Evolutionary conservation across 2,888 invertebrate species (phyloP).

Genomic region (Amblyjoppa fuscipennis): DNA sequence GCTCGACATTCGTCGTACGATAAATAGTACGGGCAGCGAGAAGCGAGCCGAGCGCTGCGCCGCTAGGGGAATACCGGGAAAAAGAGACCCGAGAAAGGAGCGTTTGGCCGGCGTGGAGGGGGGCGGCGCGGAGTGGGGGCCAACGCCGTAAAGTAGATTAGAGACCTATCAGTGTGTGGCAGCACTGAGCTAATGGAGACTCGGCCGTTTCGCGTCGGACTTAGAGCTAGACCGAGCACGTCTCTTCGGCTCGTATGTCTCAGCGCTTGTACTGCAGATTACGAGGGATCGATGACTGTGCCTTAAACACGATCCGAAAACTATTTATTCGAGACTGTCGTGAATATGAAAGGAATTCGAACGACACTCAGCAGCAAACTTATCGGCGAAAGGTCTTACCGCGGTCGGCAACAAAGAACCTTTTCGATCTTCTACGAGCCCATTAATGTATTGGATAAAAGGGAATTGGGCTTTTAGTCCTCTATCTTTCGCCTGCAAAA

Average conservation of each 20-base stretch:
- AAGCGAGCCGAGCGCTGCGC: slow-evolving; percentile 1
- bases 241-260: slow-evolving; percentile 28
- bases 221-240: slow-evolving; percentile 24
- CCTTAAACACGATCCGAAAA: slow-evolving; percentile 8
- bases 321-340: background rate
- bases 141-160: slow-evolving; percentile 63
- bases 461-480: background rate
- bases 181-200: slow-evolving; percentile 56
- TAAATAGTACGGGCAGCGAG: slow-evolving; percentile 26
- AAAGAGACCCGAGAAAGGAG: slow-evolving; percentile 16
- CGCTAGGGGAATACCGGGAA: background rate
- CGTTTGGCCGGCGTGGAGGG: background rate
- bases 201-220: slow-evolving; percentile 40
- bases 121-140: slow-evolving; percentile 6
- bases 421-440: background rate
- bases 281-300: slow-evolving; percentile 33
- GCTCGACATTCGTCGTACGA: slow-evolving; percentile 30
- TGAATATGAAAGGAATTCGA: background rate
- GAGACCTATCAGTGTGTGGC: slow-evolving; percentile 56
- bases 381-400: background rate
- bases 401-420: background rate
- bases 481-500: background rate
- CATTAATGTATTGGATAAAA: too few relatives aligned
- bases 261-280: slow-evolving; percentile 31
- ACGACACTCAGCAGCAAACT: too few relatives aligned